Percentiles rank a stretch among this genome's conserved stretches.
phyloP scores from a whole-genome alignment of 2,888 invertebrate species.

The Drosophila limbata region DNA sequence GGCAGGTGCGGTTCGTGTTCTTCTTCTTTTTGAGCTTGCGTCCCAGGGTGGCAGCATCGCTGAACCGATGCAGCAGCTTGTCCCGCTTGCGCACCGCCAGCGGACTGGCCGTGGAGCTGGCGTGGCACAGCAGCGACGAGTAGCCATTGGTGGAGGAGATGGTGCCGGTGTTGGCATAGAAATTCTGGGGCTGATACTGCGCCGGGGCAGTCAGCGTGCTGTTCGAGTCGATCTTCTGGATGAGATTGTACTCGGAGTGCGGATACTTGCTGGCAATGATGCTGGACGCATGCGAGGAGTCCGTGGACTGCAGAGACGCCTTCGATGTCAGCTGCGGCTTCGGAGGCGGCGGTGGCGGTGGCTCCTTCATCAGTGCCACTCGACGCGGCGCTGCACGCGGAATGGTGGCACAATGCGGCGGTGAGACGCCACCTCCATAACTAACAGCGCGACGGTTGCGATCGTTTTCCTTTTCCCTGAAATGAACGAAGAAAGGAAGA shows the following conservation, averaged over 20 bases:
- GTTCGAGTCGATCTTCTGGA: conserved; percentile 83
- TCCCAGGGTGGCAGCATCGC: conserved; percentile 85
- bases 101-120: conserved; percentile 83
- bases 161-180: conserved; percentile 81
- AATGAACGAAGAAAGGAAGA: conserved; percentile 51
- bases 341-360: conserved; percentile 84
- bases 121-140: conserved; percentile 82
- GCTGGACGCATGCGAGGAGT: conserved; percentile 66
- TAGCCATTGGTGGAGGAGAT: conserved; percentile 70
- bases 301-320: conserved; percentile 72
- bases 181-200: conserved; percentile 82
- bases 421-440: conserved; percentile 78
- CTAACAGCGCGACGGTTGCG: conserved; percentile 84
- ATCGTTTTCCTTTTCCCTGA: conserved; percentile 84
- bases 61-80: conserved; percentile 84
- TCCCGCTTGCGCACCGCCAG: conserved; percentile 84
- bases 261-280: conserved; percentile 83
- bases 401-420: conserved; percentile 76
- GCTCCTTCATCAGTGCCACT: conserved; percentile 84
- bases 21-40: conserved; percentile 85
- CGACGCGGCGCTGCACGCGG: conserved; percentile 84
- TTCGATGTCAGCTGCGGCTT: conserved; percentile 79
- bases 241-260: conserved; percentile 84
- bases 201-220: conserved; percentile 78
- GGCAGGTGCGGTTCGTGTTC: conserved; percentile 84